Base-by-base conservation (phyloP, 2,888 invertebrate species). In the Trissolcus brochymenae region DNA sequence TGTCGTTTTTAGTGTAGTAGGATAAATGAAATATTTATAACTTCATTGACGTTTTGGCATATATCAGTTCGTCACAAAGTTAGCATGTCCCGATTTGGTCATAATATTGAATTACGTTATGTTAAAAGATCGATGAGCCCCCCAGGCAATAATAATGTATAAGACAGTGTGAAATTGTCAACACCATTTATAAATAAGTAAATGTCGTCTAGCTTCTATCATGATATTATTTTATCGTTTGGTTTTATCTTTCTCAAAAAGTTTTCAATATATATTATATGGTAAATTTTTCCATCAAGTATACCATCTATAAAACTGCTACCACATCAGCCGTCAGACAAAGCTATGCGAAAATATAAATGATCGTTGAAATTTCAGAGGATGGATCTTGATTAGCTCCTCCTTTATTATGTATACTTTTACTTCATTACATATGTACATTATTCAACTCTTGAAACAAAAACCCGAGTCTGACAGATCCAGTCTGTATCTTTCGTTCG, bases 351-450 rank as follows among this genome's bases (percentile, higher is more conserved):
- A 41, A 75, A 75, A 68, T 64, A 68, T 75, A 74, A 74, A 74
- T 65, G 75, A 75, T 75, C 68, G 59, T 50, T 43, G 43, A 68
- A 68, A 75, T 68, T 75, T 59, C 68, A 75, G 75, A 46, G 68
- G 60, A 75, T 68, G 60, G 35, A 19, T 62, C 25, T 16, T 72
- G 53, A 72, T 72, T 65, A 65, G 11, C 9, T 41, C 6, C 21
- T 21, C 21, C 21, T 21, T 21, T 21, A 21, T 21, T 21, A 21
- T 21, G 21, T 21, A 21, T 21, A 21, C 21, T 21, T 21, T 21
- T 21, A 21, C 21, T 21, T 21, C 21, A 21, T 21, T 21, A 21
- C 21, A 21, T 21, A 21, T 21, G 21, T 21, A 21, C 21, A 21
- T 21, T 21, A 21, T 21, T 21, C 21, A 21, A 21, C 21, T 21